Percentiles rank a stretch among this genome's conserved stretches.
Conservation (phyloP, 2,113 vertebrate genomes). For the Chaetura pelagica region DNA sequence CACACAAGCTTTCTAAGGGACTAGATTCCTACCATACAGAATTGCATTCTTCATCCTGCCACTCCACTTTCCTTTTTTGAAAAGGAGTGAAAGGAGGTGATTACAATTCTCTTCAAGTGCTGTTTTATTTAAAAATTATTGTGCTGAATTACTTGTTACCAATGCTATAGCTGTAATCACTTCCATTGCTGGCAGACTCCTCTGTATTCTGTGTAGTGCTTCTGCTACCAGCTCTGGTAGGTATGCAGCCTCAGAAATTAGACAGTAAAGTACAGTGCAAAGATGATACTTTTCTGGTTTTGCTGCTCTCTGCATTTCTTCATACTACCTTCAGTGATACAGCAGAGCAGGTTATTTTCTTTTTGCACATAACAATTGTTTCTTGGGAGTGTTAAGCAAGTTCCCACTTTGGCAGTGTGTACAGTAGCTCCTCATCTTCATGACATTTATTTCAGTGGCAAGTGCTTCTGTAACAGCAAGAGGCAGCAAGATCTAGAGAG, state of each 20-base stretch:
- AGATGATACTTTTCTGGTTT: background rate
- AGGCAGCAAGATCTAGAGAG: background rate
- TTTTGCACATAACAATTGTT: background rate
- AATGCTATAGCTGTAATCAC: background rate
- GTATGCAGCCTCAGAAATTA: background rate
- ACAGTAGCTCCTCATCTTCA: background rate
- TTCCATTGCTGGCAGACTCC: background rate
- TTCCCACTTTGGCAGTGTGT: background rate
- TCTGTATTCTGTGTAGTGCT: background rate
- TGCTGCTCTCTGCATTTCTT: background rate
- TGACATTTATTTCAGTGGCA: background rate
- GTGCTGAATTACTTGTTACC: background rate
- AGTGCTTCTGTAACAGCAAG: background rate
- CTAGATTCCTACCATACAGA: background rate
- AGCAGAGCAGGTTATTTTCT: background rate
- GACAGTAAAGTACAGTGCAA: background rate
- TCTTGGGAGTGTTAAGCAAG: background rate
- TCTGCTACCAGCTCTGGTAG: background rate
- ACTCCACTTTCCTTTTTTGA: background rate
- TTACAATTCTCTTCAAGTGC: background rate
- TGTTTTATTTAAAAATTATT: constrained; percentile 24
- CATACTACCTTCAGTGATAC: background rate
- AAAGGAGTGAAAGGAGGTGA: background rate
- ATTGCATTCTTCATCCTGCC: background rate
- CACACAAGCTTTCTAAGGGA: background rate